Percentiles rank a stretch among this genome's conserved stretches.
phyloP scores from a whole-genome alignment of 1,140 invertebrate species.

The Aphidius ervi region DNA sequence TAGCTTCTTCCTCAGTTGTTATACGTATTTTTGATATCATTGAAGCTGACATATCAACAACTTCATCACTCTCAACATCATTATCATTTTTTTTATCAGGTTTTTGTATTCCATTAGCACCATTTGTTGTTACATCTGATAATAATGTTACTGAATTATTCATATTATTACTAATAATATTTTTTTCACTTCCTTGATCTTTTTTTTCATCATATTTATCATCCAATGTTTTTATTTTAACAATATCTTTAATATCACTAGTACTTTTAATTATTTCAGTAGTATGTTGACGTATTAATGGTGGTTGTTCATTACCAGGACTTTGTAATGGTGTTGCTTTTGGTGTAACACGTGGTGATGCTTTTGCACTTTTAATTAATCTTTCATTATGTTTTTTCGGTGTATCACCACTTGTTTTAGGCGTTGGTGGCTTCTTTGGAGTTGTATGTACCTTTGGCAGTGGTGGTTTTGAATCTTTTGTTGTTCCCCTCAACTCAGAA shows the following conservation, averaged over 20 bases:
- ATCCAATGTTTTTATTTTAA: slow-evolving; percentile 32
- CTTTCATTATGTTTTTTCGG: slow-evolving; percentile 47
- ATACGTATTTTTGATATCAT: slow-evolving; percentile 71
- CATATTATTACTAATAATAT: slow-evolving; percentile 7
- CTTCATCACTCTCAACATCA: slow-evolving; percentile 40
- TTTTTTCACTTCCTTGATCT: slow-evolving; percentile 43
- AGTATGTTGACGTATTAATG: slow-evolving; percentile 42
- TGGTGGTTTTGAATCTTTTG: slow-evolving; percentile 53
- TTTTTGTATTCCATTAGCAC: slow-evolving; percentile 28
- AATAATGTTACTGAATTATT: slow-evolving; percentile 18
- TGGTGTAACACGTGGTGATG: slow-evolving; percentile 52
- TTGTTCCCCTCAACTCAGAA: slow-evolving; percentile 34
- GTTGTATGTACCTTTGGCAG: slow-evolving; percentile 53
- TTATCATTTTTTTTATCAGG: slow-evolving; percentile 32
- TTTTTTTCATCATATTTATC: slow-evolving; percentile 46
- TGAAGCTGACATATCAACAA: slow-evolving; percentile 58
- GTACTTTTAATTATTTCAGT: slow-evolving; percentile 49
- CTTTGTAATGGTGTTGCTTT: slow-evolving; percentile 58
- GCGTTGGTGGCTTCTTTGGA: slow-evolving; percentile 49
- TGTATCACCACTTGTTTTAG: slow-evolving; percentile 35
- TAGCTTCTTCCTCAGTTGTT: slow-evolving; percentile 84
- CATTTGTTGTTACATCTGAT: slow-evolving; percentile 21
- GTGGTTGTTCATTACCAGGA: slow-evolving; percentile 51
- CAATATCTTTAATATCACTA: slow-evolving; percentile 35
- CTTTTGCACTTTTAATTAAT: slow-evolving; percentile 46